Evolutionary conservation across 2,113 vertebrate species (phyloP), one percentile per base, ranked within the genome.

Genomic region (Odocoileus virginianus): DNA sequence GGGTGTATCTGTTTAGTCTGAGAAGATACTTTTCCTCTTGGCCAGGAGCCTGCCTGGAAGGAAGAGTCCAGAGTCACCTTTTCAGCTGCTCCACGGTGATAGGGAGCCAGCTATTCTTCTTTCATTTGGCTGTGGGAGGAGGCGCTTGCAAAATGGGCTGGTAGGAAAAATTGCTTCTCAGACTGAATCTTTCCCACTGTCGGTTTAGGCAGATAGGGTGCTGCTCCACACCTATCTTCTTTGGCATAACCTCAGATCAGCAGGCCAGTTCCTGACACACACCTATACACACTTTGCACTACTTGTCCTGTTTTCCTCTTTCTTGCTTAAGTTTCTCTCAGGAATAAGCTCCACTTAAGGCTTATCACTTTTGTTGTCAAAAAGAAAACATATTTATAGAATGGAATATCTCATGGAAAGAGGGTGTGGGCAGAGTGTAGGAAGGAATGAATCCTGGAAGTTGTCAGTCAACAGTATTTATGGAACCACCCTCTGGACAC

Each of bases 351-450:
- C 58, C 30, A 15, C 52, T 79, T 47, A 58, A 82, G 52, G 78
- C 71, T 79, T 89, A 89, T 3, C 45, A 78, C 79, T 90, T 93
- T 40, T 10, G 14, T 87, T 10, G 16, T 85, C 28, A 85, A 71
- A 95, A 83, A 78, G 61, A 94, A 93, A 96, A 71, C 76, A 0
- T 90, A n/a, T 89, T 96, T 90, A 95, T 71, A 90, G 94, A 61
- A 23, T 47, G 52, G 54, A 86, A 3, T 90, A 21, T 84, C 95
- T 97, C 47, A 11, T 6, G 10, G 82, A 84, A 87, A 94, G 91
- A 71, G 61, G 50, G 30, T n/a, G 93, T 79, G 91, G 97, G 94
- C 52, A 28, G 95, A 76, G 50, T 28, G 17, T 10, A 40, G 64
- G 57, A 76, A 47, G 79, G 55, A 71, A 61, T 67, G 92, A 85